Conservation (phyloP, 2,113 vertebrate genomes). For the Opisthocomus hoazin region DNA sequence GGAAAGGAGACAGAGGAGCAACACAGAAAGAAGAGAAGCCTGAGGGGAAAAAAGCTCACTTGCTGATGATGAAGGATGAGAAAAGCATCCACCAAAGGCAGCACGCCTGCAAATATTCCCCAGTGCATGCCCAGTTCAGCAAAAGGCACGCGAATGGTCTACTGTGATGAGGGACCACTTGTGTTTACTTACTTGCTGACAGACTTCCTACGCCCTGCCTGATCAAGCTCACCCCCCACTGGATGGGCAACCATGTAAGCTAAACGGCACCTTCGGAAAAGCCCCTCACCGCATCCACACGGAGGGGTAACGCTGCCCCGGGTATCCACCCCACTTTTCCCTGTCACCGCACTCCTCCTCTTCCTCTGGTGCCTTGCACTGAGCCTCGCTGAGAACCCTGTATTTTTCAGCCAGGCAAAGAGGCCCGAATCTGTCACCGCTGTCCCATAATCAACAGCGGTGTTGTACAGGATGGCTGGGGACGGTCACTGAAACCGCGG, state of each 20-base stretch:
- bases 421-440: background rate
- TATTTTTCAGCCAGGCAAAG: background rate
- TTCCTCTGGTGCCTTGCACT: background rate
- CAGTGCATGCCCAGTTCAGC: background rate
- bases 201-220: background rate
- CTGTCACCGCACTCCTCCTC: background rate
- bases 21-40: background rate
- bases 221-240: background rate
- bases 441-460: background rate
- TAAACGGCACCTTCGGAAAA: background rate
- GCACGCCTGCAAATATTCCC: background rate
- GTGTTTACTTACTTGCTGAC: background rate
- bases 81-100: background rate
- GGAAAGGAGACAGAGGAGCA: background rate
- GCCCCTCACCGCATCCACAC: background rate
- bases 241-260: background rate
- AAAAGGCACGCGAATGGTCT: background rate
- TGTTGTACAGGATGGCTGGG: background rate
- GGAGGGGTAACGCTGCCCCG: background rate
- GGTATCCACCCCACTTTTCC: background rate
- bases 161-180: background rate
- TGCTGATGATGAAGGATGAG: background rate
- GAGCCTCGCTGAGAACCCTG: fast-evolving
- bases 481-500: fast-evolving
- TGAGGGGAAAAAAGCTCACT: background rate